A percentile compares a stretch with the other conserved stretches of the same genome.
These are phyloP conservation scores for Operophtera brumata DNA, from an alignment of 2,888 invertebrate genomes.

Conservation along the genomic window DNA sequence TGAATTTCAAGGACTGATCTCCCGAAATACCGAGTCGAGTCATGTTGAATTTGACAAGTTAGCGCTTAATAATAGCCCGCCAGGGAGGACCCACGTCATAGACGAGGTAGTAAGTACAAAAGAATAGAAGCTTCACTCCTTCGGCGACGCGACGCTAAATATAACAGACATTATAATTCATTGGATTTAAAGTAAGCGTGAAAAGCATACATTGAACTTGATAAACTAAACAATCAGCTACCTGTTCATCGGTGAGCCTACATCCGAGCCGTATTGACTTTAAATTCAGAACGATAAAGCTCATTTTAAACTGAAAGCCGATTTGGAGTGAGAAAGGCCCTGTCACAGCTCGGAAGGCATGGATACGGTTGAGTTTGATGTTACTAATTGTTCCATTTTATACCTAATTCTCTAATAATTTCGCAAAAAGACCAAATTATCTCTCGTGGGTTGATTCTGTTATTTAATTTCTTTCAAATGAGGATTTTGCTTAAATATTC, in stretches of 20 bases:
- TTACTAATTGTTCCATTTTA: conserved; percentile 33
- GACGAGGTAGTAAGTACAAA: background rate
- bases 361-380: conserved; percentile 25
- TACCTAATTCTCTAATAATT: conserved; percentile 34
- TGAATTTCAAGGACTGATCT: conserved; percentile 23
- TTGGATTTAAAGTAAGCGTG: no score
- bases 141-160: background rate
- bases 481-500: background rate
- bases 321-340: conserved; percentile 21
- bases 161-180: background rate
- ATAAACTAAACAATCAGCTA: no score
- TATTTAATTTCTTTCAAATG: background rate
- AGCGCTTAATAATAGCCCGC: conserved; percentile 41
- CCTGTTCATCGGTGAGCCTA: no score
- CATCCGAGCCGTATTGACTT: no score
- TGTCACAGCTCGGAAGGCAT: background rate
- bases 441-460: background rate
- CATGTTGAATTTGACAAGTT: conserved; percentile 48
- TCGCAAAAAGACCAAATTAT: conserved; percentile 10
- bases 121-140: background rate
- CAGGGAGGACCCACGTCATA: conserved; percentile 28
- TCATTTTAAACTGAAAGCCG: conserved; percentile 19
- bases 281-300: no score
- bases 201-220: no score
- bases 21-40: conserved; percentile 18